Percentiles rank a stretch among this genome's conserved stretches.
Evolutionary conservation across 2,888 invertebrate genomes (phyloP).

Genomic region (Cremastinae sp.): DNA sequence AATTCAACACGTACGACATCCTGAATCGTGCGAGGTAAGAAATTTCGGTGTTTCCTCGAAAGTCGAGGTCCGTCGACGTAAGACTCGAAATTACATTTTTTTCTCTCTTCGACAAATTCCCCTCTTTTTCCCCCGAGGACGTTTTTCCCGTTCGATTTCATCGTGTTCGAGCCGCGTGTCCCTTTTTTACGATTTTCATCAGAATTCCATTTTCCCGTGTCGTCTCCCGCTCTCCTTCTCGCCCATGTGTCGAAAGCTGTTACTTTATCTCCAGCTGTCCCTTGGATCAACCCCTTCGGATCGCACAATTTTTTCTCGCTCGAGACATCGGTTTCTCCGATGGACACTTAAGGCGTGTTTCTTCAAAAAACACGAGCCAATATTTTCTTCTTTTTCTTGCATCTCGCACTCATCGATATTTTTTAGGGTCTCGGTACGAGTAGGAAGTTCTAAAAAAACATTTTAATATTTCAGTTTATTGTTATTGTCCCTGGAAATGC

Average conservation of each 20-base stretch:
- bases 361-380: too few species aligned
- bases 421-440: too few species aligned
- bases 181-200: constrained; percentile 11
- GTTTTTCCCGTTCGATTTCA: background rate
- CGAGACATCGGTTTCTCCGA: too few species aligned
- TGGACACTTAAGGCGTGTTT: too few species aligned
- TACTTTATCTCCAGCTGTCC: constrained; percentile 11
- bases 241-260: background rate
- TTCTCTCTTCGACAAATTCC: background rate
- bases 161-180: background rate
- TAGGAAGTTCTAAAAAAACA: too few species aligned
- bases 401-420: too few species aligned
- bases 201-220: constrained; percentile 2
- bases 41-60: constrained; percentile 23
- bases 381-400: background rate
- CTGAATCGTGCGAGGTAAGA: constrained; percentile 92
- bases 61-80: background rate
- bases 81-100: background rate
- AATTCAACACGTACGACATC: constrained; percentile 92
- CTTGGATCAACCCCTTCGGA: background rate
- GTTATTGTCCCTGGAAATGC: too few species aligned
- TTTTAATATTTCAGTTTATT: too few species aligned
- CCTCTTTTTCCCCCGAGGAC: background rate
- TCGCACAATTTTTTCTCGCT: background rate
- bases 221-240: background rate